These are phyloP conservation scores for Scomber scombrus DNA, from an alignment of 2,113 vertebrate genomes.

Conservation along the genomic window DNA sequence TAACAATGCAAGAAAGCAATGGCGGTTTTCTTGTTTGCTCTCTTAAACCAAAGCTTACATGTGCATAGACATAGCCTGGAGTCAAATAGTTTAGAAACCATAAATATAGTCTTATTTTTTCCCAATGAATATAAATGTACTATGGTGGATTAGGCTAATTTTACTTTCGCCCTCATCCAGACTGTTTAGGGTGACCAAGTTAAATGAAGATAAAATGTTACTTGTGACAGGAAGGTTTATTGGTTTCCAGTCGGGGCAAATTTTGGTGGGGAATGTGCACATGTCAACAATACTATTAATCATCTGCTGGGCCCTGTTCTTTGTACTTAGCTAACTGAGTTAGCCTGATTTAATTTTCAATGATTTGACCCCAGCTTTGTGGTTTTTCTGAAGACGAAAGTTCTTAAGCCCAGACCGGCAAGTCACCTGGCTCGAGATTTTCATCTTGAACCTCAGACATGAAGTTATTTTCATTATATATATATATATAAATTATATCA, in stretches of 20 bases:
- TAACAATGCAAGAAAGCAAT: background rate
- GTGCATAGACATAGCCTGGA: constrained; percentile 2
- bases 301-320: background rate
- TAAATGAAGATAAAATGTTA: background rate
- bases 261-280: background rate
- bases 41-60: background rate
- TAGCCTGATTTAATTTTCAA: background rate
- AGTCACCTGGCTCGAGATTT: background rate
- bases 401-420: too few species aligned
- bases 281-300: background rate
- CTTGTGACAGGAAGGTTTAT: background rate
- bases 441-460: background rate
- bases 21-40: constrained; percentile 1
- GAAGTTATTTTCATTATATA: too few species aligned
- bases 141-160: background rate
- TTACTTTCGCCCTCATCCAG: background rate
- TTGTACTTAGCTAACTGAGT: background rate
- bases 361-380: background rate
- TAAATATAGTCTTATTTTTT: background rate
- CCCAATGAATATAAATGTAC: background rate
- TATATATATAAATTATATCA: too few species aligned
- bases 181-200: background rate
- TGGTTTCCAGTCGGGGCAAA: background rate
- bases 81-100: constrained; percentile 4
- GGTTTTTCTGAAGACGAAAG: too few species aligned